Percentiles rank a stretch among this genome's conserved stretches.
Evolutionary conservation across 2,797 vertebrate genomes (phyloP).

Genomic region (Muscicapa striata): DNA sequence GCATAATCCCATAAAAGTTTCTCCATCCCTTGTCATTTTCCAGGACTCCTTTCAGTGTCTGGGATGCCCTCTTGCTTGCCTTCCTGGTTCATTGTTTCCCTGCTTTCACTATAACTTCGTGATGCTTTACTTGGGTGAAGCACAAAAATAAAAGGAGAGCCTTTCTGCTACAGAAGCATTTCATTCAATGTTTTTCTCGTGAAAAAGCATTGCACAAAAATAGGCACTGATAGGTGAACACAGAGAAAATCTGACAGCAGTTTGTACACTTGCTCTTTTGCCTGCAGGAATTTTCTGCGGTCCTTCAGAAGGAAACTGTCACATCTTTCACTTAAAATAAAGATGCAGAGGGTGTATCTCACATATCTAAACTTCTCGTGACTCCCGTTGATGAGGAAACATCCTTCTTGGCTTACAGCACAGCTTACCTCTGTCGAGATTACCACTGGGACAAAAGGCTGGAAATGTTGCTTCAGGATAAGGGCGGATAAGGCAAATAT

Average conservation of each 20-base stretch:
- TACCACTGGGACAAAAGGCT: neutral
- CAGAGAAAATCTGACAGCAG: neutral
- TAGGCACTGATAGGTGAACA: neutral
- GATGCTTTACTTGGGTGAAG: neutral
- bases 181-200: neutral
- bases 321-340: neutral
- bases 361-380: neutral
- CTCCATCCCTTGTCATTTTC: neutral
- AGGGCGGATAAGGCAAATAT: neutral
- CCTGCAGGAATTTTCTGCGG: neutral
- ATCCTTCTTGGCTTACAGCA: neutral
- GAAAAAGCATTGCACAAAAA: neutral
- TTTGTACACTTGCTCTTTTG: neutral
- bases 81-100: neutral
- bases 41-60: neutral
- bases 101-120: neutral
- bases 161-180: neutral
- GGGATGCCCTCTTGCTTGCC: neutral
- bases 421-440: neutral
- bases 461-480: neutral
- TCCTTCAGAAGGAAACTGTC: neutral
- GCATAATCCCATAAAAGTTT: neutral
- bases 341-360: neutral
- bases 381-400: neutral
- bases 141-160: neutral